Conservation (phyloP, 2,888 invertebrate species). For the Chymomyza fuscimana region DNA sequence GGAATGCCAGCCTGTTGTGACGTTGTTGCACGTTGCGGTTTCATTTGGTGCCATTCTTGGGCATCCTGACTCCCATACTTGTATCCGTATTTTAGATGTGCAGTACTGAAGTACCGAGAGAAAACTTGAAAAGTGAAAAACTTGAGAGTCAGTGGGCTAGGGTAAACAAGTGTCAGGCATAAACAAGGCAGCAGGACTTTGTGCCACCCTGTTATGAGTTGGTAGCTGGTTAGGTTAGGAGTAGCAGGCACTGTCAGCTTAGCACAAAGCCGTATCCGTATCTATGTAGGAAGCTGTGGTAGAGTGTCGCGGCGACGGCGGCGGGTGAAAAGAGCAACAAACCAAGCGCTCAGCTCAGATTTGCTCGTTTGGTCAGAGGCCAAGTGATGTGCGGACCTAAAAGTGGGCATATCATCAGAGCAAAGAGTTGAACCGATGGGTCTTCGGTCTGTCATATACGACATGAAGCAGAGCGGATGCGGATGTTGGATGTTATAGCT, state of each 20-base stretch:
- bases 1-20: slow-evolving; percentile 27
- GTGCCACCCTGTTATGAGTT: background rate
- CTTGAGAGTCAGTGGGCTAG: slow-evolving; percentile 19
- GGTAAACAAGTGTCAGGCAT: background rate
- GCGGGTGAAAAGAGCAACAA: slow-evolving; percentile 47
- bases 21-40: slow-evolving; percentile 5
- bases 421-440: slow-evolving; percentile 1
- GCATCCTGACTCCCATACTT: slow-evolving; percentile 7
- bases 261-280: slow-evolving; percentile 63
- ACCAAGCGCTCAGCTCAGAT: slow-evolving; percentile 66
- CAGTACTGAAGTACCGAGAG: slow-evolving; percentile 4
- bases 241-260: slow-evolving; percentile 56
- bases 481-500: background rate
- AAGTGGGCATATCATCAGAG: slow-evolving; percentile 26
- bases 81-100: background rate
- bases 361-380: slow-evolving; percentile 65
- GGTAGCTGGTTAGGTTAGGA: background rate
- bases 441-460: slow-evolving; percentile 19
- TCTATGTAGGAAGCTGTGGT: slow-evolving; percentile 23
- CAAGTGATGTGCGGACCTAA: slow-evolving; percentile 51
- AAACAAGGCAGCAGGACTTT: background rate
- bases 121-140: slow-evolving; percentile 48
- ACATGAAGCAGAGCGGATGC: slow-evolving; percentile 9
- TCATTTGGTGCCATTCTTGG: slow-evolving; percentile 15
- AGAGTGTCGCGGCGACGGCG: background rate